Percentiles rank a stretch among this genome's conserved stretches.
Evolutionary conservation across 2,797 vertebrate genomes (phyloP).

Genomic region (Psittacula derbiana): DNA sequence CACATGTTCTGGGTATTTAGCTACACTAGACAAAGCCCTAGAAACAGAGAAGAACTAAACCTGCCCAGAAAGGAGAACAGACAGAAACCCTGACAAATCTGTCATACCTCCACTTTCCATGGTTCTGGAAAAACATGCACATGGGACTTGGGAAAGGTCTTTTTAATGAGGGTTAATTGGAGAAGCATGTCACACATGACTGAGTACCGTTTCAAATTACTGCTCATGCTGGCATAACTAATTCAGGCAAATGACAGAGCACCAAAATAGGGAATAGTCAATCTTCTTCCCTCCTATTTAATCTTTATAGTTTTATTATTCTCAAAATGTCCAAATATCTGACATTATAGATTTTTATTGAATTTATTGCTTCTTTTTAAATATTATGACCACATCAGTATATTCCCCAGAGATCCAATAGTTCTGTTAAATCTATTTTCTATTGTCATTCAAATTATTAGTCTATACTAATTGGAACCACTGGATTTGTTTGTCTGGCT

Average conservation of each 20-base stretch:
- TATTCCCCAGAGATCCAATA: not conserved
- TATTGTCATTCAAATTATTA: not conserved
- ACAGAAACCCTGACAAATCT: not conserved
- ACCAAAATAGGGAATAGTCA: not conserved
- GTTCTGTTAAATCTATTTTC: not conserved
- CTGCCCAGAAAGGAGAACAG: not conserved
- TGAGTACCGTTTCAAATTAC: conserved; percentile 49
- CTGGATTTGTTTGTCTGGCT: not conserved
- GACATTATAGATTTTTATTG: not conserved
- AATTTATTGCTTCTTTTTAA: not conserved
- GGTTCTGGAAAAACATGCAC: not conserved
- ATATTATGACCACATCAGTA: not conserved
- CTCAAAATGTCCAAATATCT: not conserved
- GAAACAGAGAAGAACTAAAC: not conserved
- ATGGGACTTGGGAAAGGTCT: conserved; percentile 36
- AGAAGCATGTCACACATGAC: conserved; percentile 50
- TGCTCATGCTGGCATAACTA: conserved; percentile 11
- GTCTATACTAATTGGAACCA: not conserved
- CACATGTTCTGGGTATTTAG: not conserved
- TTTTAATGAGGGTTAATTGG: conserved; percentile 65
- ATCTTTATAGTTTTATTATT: not conserved
- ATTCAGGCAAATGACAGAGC: conserved; percentile 37
- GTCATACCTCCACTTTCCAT: not conserved
- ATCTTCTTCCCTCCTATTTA: not conserved
- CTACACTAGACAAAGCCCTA: not conserved